These are phyloP conservation scores for Sinosuthora webbiana DNA, from an alignment of 2,113 vertebrate genomes.

Conservation along the genomic window DNA sequence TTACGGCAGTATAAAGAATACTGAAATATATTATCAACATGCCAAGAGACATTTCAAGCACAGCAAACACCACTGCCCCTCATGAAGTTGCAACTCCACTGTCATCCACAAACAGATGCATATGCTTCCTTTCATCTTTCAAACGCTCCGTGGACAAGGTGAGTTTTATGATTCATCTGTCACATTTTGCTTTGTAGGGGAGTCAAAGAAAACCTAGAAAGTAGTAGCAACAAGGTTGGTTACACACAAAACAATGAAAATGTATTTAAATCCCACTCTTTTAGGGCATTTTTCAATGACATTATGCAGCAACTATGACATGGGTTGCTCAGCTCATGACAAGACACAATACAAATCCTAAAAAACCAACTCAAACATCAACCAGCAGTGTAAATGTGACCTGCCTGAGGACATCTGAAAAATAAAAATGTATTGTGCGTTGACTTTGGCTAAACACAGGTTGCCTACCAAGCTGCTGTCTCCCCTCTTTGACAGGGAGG, in stretches of 20 bases:
- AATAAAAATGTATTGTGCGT: background rate
- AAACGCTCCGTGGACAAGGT: background rate
- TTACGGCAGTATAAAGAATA: background rate
- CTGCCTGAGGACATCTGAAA: background rate
- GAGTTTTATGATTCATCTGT: background rate
- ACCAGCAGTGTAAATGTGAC: background rate
- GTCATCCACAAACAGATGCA: background rate
- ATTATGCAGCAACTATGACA: background rate
- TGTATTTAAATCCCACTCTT: background rate
- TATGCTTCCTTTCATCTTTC: background rate
- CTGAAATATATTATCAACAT: background rate
- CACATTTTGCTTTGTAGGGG: background rate
- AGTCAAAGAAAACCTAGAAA: background rate
- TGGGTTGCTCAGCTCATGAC: background rate
- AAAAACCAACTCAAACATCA: background rate
- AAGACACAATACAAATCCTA: background rate
- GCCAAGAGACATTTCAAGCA: background rate
- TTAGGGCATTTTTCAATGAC: background rate
- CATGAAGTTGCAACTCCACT: background rate
- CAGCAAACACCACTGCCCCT: background rate
- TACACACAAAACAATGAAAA: background rate
- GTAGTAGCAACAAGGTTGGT: background rate
- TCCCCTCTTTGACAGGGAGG: background rate
- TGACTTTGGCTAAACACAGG: background rate
- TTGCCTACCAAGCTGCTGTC: background rate